Base-by-base conservation (phyloP, 2,113 vertebrate species). In the Halcyon malimbica region DNA sequence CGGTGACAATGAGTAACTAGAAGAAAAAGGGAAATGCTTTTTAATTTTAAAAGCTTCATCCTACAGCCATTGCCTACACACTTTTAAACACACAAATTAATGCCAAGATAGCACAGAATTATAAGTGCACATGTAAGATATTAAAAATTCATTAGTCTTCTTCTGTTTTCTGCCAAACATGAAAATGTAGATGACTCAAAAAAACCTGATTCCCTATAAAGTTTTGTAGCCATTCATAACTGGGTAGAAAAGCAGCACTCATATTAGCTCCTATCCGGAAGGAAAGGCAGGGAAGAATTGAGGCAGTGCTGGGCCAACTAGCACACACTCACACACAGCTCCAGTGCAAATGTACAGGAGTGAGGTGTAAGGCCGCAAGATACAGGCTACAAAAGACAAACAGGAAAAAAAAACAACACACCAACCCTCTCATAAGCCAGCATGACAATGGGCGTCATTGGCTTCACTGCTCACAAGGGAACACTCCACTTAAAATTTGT, bases 301-400 rank as follows among this genome's bases (percentile, higher is more conserved):
- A 16, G 48, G 74, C 64, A 89, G 54, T 19, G 57, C 28, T 63
- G 33, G 0, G 3, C 44, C 31, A 25, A 33, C 14, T 3, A 64
- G 18, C 31, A 48, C 15, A 13, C 2, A 20, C 2, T 1, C 10
- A 20, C 1, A 16, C 0, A 0, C 8, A 71, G 64, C 11, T 48
- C 35, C 83, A 71, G 11, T 0, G 1, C n/a, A n/a, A 50, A 54
- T 0, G 3, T 18, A 51, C 6, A 1, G 23, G 51, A 78, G 10
- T 2, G 1, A n/a, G 46, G 25, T 20, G 23, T 8, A 70, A 42
- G 23, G 26, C 1, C 5, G 68, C 19, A 91, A 87, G 12, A 70
- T n/a, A 67, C 3, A 51, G 28, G 17, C 59, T 57, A 71, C 26
- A n/a, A 75, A 75, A 41, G 17, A 29, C 3, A 31, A 31, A 62